Base-by-base conservation (phyloP, 2,113 vertebrate genomes). In the Okapia johnstoni region DNA sequence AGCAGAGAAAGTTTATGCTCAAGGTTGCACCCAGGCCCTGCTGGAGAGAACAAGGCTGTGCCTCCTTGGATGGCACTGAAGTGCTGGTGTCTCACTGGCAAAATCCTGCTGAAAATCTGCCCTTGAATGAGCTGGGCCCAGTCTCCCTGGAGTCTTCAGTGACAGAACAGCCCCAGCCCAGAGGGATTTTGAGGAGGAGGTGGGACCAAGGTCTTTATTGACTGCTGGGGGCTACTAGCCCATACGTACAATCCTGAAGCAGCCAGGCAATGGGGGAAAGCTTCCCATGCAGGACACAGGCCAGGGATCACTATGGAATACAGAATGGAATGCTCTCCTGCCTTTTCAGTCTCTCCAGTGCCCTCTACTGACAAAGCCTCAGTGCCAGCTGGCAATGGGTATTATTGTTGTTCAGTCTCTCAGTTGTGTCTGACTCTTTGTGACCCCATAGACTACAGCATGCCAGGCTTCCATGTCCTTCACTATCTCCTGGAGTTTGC, bases 211-310 rank as follows among this genome's bases (percentile, higher is more conserved):
- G 55, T 21, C 13, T 30, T 16, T 21, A 6, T 9, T 57, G 14
- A 46, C 40, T 0, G 0, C 6, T n/a, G 63, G 30, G 25, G 26
- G 11, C 9, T n/a, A 0, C 23, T 36, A 54, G n/a, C 33, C 19
- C 40, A 0, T 4, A 14, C 19, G 15, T 21, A 33, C 10, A 8
- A 14, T 30, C 10, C 5, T 28, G 48, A 11, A 43, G 57, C 16
- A 6, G 23, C 7, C 8, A 33, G n/a, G 16, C 5, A 5, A 46
- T 6, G 36, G 43, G 4, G 36, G 17, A 84, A 60, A 48, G 5
- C 9, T 54, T 58, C 33, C 6, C 25, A 46, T 16, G 3, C 30
- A 7, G 43, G 17, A 57, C 4, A 19, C 1, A 6, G 15, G 1
- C 2, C 28, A 19, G 28, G 19, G 17, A 9, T 13, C 30, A 33